These are phyloP conservation scores for Carcina quercana DNA, from an alignment of 2,888 invertebrate species.

Conservation along the genomic window DNA sequence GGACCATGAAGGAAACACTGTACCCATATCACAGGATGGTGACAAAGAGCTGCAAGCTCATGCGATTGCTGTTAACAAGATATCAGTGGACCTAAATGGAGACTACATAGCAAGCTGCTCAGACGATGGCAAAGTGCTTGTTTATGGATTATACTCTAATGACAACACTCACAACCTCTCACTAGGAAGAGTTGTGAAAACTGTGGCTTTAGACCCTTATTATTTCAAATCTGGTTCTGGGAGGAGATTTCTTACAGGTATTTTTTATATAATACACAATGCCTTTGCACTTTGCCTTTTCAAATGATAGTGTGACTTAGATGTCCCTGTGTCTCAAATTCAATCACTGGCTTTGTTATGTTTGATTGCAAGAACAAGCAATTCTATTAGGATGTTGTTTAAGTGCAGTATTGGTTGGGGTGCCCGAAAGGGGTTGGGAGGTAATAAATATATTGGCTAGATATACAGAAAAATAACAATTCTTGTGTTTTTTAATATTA, in stretches of 20 bases:
- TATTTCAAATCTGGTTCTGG: constrained; percentile 84
- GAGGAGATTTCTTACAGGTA: constrained; percentile 86
- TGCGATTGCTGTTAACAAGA: constrained; percentile 93
- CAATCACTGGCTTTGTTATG: no score
- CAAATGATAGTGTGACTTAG: no score
- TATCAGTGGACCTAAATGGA: constrained; percentile 95
- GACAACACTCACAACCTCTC: constrained; percentile 87
- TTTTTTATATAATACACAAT: no score
- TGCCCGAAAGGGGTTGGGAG: no score
- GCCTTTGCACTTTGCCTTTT: no score
- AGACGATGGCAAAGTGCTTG: constrained; percentile 90
- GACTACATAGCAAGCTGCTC: constrained; percentile 95
- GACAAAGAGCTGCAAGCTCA: constrained; percentile 85
- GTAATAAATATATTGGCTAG: no score
- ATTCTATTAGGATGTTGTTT: no score
- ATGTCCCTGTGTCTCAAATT: no score
- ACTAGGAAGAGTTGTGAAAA: constrained; percentile 88
- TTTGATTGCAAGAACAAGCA: no score
- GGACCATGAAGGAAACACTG: constrained; percentile 92
- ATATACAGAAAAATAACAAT: no score
- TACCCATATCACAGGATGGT: constrained; percentile 71
- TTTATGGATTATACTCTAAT: constrained; percentile 89
- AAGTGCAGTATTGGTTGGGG: no score
- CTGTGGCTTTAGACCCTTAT: constrained; percentile 89
- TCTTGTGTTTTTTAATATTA: no score